Evolutionary conservation across 1,140 invertebrate species (phyloP).

Genomic region (Ditylenchus dipsaci): DNA sequence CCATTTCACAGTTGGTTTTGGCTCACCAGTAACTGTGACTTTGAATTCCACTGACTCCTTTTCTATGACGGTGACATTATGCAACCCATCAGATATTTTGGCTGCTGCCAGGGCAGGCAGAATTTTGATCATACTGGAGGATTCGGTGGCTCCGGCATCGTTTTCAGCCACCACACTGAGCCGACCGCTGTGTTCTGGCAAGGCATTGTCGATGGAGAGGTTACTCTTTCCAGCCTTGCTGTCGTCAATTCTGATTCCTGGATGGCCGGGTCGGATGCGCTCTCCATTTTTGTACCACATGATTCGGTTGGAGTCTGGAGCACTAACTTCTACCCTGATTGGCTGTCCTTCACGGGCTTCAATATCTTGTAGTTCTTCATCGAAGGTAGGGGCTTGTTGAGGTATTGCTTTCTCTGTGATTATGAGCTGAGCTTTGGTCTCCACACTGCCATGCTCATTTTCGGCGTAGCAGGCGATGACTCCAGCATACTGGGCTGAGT

Average conservation of each 20-base stretch:
- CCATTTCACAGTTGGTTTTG: slow-evolving; percentile 81
- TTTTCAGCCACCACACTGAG: slow-evolving; percentile 45
- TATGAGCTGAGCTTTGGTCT: background rate
- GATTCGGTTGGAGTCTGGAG: slow-evolving; percentile 13
- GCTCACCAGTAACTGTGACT: slow-evolving; percentile 82
- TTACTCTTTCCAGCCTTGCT: slow-evolving; percentile 35
- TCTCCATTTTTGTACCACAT: slow-evolving; percentile 22
- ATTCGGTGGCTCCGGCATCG: slow-evolving; percentile 46
- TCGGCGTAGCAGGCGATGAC: background rate
- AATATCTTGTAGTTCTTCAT: slow-evolving; percentile 13
- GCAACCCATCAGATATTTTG: slow-evolving; percentile 11
- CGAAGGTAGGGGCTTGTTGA: slow-evolving; percentile 4
- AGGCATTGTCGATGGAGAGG: slow-evolving; percentile 35
- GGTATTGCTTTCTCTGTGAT: slow-evolving; percentile 1
- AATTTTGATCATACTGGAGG: background rate
- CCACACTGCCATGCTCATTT: background rate
- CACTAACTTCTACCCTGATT: slow-evolving; percentile 17
- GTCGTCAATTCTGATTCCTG: background rate
- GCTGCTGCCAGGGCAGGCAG: slow-evolving; percentile 17
- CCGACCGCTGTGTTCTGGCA: slow-evolving; percentile 34
- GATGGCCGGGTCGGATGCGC: background rate
- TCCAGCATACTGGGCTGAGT: slow-evolving; percentile 7
- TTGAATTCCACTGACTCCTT: slow-evolving; percentile 57
- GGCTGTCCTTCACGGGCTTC: slow-evolving; percentile 8
- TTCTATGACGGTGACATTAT: slow-evolving; percentile 57